Conservation (phyloP, 2,797 vertebrate species). For the Erethizon dorsatum region DNA sequence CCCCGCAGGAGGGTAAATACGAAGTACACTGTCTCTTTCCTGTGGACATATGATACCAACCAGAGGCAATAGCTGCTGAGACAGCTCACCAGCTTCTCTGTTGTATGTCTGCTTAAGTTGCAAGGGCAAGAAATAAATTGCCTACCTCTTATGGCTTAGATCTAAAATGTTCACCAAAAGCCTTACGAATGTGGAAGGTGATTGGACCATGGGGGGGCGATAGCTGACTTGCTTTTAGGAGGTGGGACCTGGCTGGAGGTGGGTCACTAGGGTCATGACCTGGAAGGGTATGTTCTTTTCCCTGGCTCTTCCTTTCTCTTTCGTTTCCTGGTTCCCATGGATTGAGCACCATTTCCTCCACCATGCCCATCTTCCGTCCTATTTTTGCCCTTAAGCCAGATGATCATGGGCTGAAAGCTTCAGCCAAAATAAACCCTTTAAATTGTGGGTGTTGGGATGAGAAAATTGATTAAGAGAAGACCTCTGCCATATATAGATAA, state of each 20-base stretch:
- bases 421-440: background rate
- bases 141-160: background rate
- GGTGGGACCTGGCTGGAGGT: background rate
- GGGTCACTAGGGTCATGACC: background rate
- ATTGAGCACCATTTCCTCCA: background rate
- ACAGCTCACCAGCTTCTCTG: background rate
- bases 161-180: background rate
- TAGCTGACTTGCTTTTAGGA: background rate
- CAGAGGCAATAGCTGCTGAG: background rate
- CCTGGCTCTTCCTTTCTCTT: background rate
- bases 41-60: background rate
- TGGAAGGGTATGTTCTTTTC: background rate
- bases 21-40: background rate
- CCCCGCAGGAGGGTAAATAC: background rate
- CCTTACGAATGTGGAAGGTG: no score
- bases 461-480: background rate
- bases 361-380: background rate
- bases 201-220: background rate
- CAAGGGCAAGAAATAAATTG: background rate
- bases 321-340: background rate
- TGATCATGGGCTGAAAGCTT: background rate
- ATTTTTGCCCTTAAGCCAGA: background rate
- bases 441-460: background rate
- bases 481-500: background rate
- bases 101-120: background rate